Base-by-base conservation (phyloP, 2,888 invertebrate species). In the Nineta flava region DNA sequence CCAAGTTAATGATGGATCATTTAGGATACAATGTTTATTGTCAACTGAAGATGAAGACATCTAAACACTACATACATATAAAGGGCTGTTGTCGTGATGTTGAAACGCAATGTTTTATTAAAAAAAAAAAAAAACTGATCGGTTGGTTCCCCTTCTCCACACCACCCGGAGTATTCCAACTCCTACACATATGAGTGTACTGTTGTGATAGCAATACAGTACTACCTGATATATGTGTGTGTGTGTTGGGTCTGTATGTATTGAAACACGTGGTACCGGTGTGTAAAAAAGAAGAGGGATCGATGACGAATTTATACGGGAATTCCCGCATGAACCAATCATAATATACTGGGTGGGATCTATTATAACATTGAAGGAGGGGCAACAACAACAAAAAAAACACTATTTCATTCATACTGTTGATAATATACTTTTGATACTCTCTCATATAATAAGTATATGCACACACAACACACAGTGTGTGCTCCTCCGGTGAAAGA, bases 231-330 rank as follows among this genome's bases (percentile, higher is more conserved):
- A 10, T 32, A 32, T 32, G 32, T 32, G 32, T 32, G 7, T 35
- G 35, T 38, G 38, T 38, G 38, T 32, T 7, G 7, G 32, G 7
- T 7, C 10, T 7, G 32, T 9, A 9, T 10, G 9, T 38, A 9
- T 7, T 38, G 15, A 13, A 38, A 15, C 38, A 38, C 38, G 38
- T 38, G 38, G 38, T 38, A 38, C 38, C n/a, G 38, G 38, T 38
- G n/a, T 6, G 7, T 38, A 38, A 15, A 38, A 38, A 13, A 38
- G n/a, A 15, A 38, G 38, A 38, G 38, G 38, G 38, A 38, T 12
- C 19, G 44, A 44, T 44, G 44, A 44, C 44, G 44, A 44, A 44
- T 26, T 26, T 44, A 17, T 38, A 38, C 44, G 44, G 44, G 44
- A 26, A 17, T 44, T 44, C 44, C 44, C 44, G 44, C 26, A 17